phyloP scores from a whole-genome alignment of 2,888 invertebrate species.

The Psylliodes chrysocephalus region DNA sequence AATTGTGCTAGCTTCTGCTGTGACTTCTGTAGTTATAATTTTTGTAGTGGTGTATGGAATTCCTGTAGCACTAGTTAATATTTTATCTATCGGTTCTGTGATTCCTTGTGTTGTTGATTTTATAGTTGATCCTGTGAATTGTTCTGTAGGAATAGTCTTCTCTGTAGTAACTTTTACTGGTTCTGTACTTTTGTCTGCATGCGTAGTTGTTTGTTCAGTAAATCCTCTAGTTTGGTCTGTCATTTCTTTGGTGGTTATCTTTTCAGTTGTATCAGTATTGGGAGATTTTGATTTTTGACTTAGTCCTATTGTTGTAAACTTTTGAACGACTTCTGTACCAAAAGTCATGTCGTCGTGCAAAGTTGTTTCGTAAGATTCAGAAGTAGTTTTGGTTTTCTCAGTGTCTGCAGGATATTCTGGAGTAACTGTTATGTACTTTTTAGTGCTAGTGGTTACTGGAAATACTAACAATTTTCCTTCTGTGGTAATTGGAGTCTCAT shows the following conservation, averaged over 20 bases:
- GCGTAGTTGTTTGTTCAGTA: background rate
- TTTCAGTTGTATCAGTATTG: background rate
- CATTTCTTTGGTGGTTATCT: background rate
- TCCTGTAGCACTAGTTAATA: background rate
- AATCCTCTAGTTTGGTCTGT: background rate
- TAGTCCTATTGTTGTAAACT: background rate
- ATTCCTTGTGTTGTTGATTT: constrained; percentile 3
- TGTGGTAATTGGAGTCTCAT: constrained; percentile 2
- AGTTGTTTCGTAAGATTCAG: background rate
- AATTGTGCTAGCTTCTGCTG: no score
- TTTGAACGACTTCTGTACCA: background rate
- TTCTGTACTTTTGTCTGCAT: background rate
- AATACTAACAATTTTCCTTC: constrained; percentile 1
- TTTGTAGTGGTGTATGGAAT: background rate
- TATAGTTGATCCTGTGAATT: background rate
- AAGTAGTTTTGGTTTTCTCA: background rate
- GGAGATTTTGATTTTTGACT: background rate
- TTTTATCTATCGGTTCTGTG: background rate
- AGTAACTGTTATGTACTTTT: constrained; percentile 48
- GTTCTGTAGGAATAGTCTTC: background rate
- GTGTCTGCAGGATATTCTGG: background rate
- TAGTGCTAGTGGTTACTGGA: constrained; percentile 38
- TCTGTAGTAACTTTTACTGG: background rate
- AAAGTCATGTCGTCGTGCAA: background rate
- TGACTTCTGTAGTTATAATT: background rate